Conservation (phyloP, 2,888 invertebrate species). For the Apamea anceps region DNA sequence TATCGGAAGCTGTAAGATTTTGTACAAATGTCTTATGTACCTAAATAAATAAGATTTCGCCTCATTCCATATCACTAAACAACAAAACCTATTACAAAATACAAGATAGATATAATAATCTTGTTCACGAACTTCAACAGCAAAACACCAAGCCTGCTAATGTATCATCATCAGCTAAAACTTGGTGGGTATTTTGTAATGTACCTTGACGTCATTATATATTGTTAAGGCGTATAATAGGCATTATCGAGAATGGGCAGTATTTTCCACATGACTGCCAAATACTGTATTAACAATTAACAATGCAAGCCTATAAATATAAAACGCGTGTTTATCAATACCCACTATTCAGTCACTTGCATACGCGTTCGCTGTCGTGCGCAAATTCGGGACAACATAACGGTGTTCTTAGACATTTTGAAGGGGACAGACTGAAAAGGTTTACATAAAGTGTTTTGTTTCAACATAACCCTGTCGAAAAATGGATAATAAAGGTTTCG, state of each 20-base stretch:
- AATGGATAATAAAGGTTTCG: slow-evolving; percentile 85
- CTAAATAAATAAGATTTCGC: too few species aligned
- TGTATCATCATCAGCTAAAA: neutral
- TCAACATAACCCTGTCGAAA: neutral
- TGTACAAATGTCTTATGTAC: too few species aligned
- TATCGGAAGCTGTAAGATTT: too few species aligned
- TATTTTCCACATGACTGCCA: slow-evolving; percentile 74
- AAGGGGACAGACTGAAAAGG: neutral
- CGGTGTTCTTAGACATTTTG: neutral
- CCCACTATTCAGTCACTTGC: slow-evolving; percentile 63
- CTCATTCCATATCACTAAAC: too few species aligned
- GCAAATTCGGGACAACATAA: neutral
- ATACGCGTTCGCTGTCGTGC: slow-evolving; percentile 11
- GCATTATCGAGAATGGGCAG: slow-evolving; percentile 52
- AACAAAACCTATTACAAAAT: neutral
- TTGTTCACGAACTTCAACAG: too few species aligned
- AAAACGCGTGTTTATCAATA: slow-evolving; percentile 63
- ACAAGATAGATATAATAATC: neutral
- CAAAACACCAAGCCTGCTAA: neutral
- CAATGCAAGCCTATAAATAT: slow-evolving; percentile 70
- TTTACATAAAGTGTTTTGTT: too few species aligned
- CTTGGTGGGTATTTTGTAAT: slow-evolving; percentile 20
- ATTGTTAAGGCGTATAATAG: slow-evolving; percentile 53
- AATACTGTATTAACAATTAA: slow-evolving; percentile 77
- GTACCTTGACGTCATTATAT: slow-evolving; percentile 27